Conservation (phyloP, 2,888 invertebrate species). For the Caenorhabditis sp. region DNA sequence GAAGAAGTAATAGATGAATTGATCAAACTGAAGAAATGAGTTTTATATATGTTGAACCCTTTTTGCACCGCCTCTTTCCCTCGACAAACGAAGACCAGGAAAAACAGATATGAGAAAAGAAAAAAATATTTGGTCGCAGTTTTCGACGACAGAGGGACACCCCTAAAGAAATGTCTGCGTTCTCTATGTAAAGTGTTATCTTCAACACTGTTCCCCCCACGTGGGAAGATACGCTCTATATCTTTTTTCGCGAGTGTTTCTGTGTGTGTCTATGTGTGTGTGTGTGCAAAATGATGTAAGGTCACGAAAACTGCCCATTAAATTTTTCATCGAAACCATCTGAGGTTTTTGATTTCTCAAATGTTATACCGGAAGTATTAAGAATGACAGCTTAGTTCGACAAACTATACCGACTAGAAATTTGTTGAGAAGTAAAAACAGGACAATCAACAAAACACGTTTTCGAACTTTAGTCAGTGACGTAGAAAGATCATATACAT, state of each 20-base stretch:
- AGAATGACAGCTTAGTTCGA: background rate
- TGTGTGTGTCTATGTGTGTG: background rate
- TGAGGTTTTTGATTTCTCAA: background rate
- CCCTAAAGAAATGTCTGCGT: background rate
- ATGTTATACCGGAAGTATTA: background rate
- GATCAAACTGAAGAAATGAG: background rate
- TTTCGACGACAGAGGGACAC: background rate
- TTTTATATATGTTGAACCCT: conserved; percentile 1
- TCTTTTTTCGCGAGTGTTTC: background rate
- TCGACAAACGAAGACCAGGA: background rate
- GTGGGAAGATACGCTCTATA: background rate
- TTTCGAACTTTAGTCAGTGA: background rate
- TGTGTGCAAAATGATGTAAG: background rate
- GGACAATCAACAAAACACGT: background rate
- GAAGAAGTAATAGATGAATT: background rate
- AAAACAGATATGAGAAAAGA: background rate
- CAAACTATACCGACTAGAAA: too few species aligned
- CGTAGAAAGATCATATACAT: background rate
- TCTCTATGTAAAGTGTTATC: background rate
- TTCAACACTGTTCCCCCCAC: background rate
- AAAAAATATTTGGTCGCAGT: background rate
- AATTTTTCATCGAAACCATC: background rate
- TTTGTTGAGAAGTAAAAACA: background rate
- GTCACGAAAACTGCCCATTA: background rate
- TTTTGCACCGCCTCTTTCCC: background rate